Percentiles rank a stretch among this genome's conserved stretches.
phyloP scores from a whole-genome alignment of 2,888 invertebrate genomes.

The Chalcis sispes region DNA sequence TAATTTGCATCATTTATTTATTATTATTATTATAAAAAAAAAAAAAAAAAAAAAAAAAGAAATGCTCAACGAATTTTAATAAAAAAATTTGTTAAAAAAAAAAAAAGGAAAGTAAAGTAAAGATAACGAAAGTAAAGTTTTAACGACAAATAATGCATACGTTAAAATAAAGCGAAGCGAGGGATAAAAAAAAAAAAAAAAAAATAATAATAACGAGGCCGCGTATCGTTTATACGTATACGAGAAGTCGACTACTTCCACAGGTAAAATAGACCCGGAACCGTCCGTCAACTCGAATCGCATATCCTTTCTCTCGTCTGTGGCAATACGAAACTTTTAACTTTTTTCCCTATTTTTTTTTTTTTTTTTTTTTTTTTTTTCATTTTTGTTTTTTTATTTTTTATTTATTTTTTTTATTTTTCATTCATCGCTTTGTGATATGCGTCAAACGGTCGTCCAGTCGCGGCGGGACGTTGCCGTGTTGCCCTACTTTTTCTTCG shows the following conservation, averaged over 20 bases:
- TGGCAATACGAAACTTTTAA: too few species aligned
- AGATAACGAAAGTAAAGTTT: not conserved
- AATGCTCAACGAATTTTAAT: too few species aligned
- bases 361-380: too few species aligned
- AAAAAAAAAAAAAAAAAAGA: too few species aligned
- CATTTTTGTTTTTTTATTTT: too few species aligned
- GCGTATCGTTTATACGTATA: too few species aligned
- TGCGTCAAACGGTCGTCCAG: constrained; percentile 12
- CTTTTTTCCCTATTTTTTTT: not conserved
- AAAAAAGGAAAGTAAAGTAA: too few species aligned
- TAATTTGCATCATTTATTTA: too few species aligned
- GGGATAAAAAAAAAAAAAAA: too few species aligned
- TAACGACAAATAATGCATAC: not conserved
- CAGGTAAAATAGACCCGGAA: constrained; percentile 11
- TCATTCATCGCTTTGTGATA: constrained; percentile 5
- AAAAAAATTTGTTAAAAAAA: too few species aligned
- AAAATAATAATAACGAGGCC: constrained; percentile 19
- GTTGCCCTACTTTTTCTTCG: constrained; percentile 9
- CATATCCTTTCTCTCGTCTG: constrained; percentile 5
- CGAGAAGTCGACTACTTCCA: not conserved
- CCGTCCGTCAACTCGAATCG: not conserved
- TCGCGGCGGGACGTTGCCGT: too few species aligned
- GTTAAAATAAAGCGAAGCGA: not conserved
- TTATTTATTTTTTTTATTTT: not conserved
- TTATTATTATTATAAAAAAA: too few species aligned